phyloP scores from a whole-genome alignment of 2,797 vertebrate species.

The Pempheris klunzingeri region DNA sequence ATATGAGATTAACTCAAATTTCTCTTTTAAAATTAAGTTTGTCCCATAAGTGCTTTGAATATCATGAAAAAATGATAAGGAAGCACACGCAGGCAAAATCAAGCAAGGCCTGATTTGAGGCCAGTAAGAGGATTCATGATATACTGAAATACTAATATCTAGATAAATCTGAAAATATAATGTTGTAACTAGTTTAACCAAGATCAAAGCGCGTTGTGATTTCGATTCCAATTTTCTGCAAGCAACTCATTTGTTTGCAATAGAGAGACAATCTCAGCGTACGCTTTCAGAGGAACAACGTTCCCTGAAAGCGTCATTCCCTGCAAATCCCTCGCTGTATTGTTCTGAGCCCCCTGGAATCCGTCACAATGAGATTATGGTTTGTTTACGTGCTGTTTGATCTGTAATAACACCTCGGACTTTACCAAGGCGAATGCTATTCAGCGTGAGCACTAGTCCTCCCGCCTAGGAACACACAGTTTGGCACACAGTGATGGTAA shows the following conservation, averaged over 20 bases:
- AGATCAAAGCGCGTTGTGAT: background rate
- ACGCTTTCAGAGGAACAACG: slow-evolving; percentile 15
- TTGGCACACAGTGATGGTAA: slow-evolving; percentile 12
- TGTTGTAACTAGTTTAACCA: background rate
- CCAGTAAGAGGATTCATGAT: background rate
- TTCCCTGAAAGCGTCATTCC: slow-evolving; percentile 45
- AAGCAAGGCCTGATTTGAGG: background rate
- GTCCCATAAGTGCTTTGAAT: background rate
- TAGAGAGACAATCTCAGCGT: slow-evolving; percentile 6
- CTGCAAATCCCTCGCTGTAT: slow-evolving; percentile 45
- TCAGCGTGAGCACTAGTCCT: slow-evolving; percentile 20
- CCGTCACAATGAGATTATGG: slow-evolving; percentile 57
- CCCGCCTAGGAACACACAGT: background rate
- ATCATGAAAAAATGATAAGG: background rate
- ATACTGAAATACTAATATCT: background rate
- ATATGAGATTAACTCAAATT: slow-evolving; percentile 12
- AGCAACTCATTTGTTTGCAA: slow-evolving; percentile 14
- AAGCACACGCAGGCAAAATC: background rate
- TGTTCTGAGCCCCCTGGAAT: slow-evolving; percentile 34
- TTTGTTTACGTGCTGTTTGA: slow-evolving; percentile 61
- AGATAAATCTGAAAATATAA: slow-evolving; percentile 6
- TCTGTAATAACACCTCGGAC: slow-evolving; percentile 46
- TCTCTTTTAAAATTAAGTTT: slow-evolving; percentile 18
- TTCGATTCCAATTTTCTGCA: slow-evolving; percentile 31
- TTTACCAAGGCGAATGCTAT: slow-evolving; percentile 32